Conservation (phyloP, 2,113 vertebrate genomes). For the Chionis minor region DNA sequence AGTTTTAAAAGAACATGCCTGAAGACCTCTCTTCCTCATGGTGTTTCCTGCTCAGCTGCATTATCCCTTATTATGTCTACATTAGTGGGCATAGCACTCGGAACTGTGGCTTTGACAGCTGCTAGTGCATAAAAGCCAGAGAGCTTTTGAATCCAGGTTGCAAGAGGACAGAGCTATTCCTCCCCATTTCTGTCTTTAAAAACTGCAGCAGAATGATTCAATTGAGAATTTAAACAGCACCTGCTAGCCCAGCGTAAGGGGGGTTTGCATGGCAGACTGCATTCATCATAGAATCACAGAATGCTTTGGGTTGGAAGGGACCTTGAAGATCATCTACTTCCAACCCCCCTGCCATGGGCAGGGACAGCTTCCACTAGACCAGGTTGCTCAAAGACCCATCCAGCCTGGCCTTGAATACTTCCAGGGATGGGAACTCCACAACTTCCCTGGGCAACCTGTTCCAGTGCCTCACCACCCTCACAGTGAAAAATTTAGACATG, state of each 20-base stretch:
- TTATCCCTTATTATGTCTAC: neutral
- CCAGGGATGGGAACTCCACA: too few species aligned
- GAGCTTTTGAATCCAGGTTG: neutral
- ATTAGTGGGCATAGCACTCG: neutral
- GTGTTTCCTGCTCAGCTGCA: neutral
- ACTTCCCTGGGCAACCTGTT: too few species aligned
- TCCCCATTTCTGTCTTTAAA: neutral
- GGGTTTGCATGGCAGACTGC: neutral
- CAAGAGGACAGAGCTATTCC: neutral
- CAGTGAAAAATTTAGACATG: neutral
- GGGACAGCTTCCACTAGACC: too few species aligned
- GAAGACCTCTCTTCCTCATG: neutral
- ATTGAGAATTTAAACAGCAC: neutral
- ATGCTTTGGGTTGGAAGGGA: too few species aligned
- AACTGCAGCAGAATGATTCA: neutral
- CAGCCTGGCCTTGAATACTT: too few species aligned
- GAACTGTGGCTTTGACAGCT: neutral
- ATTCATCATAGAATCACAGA: too few species aligned
- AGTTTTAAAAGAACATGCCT: neutral
- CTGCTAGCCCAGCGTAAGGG: fast-evolving
- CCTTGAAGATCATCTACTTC: too few species aligned
- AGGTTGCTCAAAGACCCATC: too few species aligned
- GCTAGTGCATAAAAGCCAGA: neutral
- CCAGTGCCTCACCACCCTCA: too few species aligned
- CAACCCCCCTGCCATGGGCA: too few species aligned